Percentiles rank a stretch among this genome's conserved stretches.
phyloP scores from a whole-genome alignment of 2,888 invertebrate species.

The Acronicta alni region DNA sequence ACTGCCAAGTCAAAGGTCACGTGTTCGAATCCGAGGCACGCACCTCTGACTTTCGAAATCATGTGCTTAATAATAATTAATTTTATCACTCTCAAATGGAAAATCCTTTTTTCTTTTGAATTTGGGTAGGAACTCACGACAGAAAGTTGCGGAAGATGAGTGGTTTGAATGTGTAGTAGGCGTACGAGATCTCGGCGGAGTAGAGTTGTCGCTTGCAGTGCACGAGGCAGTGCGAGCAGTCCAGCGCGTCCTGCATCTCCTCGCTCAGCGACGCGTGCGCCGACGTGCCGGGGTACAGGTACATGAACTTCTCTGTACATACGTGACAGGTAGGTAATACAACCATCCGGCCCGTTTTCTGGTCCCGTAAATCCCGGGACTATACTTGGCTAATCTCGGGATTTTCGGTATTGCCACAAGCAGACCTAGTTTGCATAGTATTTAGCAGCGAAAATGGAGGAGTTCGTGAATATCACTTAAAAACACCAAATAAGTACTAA shows the following conservation, averaged over 20 bases:
- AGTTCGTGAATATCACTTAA: too few relatives aligned
- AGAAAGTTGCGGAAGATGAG: constrained; percentile 33
- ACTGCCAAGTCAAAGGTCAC: too few relatives aligned
- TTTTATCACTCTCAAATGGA: too few relatives aligned
- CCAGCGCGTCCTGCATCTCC: constrained; percentile 66
- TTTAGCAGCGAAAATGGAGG: too few relatives aligned
- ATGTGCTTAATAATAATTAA: too few relatives aligned
- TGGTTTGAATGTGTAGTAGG: constrained; percentile 20
- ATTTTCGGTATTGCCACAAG: too few relatives aligned
- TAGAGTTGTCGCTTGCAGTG: constrained; percentile 62
- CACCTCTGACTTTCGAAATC: too few relatives aligned
- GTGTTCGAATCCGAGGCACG: too few relatives aligned
- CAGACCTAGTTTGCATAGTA: too few relatives aligned
- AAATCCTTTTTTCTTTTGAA: neutral
- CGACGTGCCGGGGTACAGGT: constrained; percentile 60
- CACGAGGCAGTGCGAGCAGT: constrained; percentile 64
- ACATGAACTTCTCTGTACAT: constrained; percentile 68
- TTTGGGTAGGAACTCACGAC: constrained; percentile 27
- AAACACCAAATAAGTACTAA: neutral
- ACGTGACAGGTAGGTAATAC: neutral
- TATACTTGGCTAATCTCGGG: too few relatives aligned
- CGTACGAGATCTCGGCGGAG: constrained; percentile 47
- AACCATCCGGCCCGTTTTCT: too few relatives aligned
- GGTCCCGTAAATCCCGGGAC: too few relatives aligned
- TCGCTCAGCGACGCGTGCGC: constrained; percentile 55